A percentile compares a stretch with the other conserved stretches of the same genome.
Evolutionary conservation across 2,113 vertebrate genomes (phyloP).

Genomic region (Laterallus jamaicensis): DNA sequence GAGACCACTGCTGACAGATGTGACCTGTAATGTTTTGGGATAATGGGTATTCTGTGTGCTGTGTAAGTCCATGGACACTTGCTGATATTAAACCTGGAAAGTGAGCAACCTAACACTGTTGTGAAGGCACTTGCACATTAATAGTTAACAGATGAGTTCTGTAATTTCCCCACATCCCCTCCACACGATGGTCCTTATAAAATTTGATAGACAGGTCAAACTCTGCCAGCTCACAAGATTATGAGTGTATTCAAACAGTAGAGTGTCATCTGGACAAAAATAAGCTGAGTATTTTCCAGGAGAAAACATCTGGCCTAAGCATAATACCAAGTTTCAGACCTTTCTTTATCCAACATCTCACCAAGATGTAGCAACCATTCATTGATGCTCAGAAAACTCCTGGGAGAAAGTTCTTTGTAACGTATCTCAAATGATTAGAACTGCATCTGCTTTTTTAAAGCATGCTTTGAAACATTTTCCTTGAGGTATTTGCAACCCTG

Average conservation of each 20-base stretch:
- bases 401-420: background rate
- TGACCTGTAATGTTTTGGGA: background rate
- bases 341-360: background rate
- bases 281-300: background rate
- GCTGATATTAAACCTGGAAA: constrained; percentile 4
- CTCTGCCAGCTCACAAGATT: background rate
- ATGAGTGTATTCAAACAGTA: background rate
- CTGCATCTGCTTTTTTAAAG: background rate
- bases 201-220: background rate
- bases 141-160: background rate
- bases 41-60: background rate
- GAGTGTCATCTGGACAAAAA: background rate
- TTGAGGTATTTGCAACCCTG: background rate
- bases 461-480: background rate
- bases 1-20: background rate
- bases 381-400: background rate
- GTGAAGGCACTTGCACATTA: constrained; percentile 31
- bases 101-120: background rate
- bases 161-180: background rate
- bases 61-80: background rate
- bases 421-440: background rate
- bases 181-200: background rate
- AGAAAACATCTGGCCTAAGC: background rate
- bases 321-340: background rate
- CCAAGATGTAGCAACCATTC: background rate